phyloP scores from a whole-genome alignment of 2,113 vertebrate species.

The Collichthys lucidus region DNA sequence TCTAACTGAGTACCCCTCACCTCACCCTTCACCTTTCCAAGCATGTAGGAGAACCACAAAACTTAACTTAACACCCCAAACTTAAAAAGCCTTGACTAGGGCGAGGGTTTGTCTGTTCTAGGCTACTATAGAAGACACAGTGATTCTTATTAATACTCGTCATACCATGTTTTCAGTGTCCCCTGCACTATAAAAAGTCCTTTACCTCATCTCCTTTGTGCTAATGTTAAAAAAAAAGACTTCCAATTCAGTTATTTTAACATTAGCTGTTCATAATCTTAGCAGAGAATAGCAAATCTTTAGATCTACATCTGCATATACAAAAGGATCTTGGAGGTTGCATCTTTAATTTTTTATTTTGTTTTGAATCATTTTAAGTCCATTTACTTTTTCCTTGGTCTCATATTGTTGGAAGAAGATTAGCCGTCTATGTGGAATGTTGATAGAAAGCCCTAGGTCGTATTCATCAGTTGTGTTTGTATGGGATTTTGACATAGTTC shows the following conservation, averaged over 20 bases:
- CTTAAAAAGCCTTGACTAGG: too few relatives aligned
- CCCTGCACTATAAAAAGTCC: background rate
- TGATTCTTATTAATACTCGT: too few relatives aligned
- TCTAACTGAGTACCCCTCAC: too few relatives aligned
- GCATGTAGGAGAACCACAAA: too few relatives aligned
- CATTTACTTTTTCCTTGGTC: background rate
- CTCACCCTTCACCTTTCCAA: too few relatives aligned
- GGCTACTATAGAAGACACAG: too few relatives aligned
- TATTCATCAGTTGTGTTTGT: conserved; percentile 29
- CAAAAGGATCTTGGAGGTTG: background rate
- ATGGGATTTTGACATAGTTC: conserved; percentile 67
- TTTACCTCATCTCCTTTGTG: background rate
- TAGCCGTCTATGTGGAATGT: background rate
- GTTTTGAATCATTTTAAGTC: background rate
- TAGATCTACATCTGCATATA: background rate
- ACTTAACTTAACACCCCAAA: too few relatives aligned
- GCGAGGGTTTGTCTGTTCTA: too few relatives aligned
- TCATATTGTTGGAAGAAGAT: background rate
- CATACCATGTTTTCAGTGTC: background rate
- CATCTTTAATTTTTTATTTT: background rate
- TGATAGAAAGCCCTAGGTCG: background rate
- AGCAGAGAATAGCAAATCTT: background rate
- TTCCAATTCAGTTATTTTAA: background rate
- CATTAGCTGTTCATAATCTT: background rate
- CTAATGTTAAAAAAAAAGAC: too few relatives aligned